Percentiles rank a stretch among this genome's conserved stretches.
Evolutionary conservation across 2,797 vertebrate species (phyloP).

Genomic region (Dendrocincla fuliginosa): DNA sequence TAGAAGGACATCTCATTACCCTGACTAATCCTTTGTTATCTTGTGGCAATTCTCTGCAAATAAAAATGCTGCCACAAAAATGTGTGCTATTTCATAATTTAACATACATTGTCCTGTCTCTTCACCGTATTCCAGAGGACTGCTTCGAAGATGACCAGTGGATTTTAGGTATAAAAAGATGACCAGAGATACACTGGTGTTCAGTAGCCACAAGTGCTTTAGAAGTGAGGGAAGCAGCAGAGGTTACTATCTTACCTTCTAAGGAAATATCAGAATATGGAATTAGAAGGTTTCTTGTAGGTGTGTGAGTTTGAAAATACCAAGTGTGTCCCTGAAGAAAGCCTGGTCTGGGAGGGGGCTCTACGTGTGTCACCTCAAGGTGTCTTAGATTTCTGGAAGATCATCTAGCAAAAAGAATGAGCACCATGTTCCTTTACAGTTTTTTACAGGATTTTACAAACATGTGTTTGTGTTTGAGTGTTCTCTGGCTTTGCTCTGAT

Average conservation of each 20-base stretch:
- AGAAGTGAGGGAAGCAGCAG: background rate
- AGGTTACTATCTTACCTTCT: background rate
- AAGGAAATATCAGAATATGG: background rate
- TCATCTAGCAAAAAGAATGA: background rate
- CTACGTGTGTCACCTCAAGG: background rate
- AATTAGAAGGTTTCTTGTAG: background rate
- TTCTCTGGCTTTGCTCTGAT: background rate
- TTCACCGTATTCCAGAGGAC: background rate
- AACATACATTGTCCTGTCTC: background rate
- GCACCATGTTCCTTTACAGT: background rate
- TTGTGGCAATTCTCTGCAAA: background rate
- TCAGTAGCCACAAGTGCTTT: background rate
- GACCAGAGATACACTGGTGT: background rate
- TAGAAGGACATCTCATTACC: background rate
- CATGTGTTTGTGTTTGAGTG: background rate
- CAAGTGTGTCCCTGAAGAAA: background rate
- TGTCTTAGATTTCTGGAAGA: background rate
- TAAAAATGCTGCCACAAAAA: background rate
- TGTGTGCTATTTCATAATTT: background rate
- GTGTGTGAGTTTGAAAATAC: background rate
- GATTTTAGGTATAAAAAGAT: background rate
- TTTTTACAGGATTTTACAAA: background rate
- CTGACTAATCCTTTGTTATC: background rate
- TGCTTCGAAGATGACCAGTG: background rate
- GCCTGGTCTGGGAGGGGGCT: background rate